Evolutionary conservation across 2,113 vertebrate genomes (phyloP), one percentile per base, ranked within the genome.

Genomic region (Delphinus delphis): DNA sequence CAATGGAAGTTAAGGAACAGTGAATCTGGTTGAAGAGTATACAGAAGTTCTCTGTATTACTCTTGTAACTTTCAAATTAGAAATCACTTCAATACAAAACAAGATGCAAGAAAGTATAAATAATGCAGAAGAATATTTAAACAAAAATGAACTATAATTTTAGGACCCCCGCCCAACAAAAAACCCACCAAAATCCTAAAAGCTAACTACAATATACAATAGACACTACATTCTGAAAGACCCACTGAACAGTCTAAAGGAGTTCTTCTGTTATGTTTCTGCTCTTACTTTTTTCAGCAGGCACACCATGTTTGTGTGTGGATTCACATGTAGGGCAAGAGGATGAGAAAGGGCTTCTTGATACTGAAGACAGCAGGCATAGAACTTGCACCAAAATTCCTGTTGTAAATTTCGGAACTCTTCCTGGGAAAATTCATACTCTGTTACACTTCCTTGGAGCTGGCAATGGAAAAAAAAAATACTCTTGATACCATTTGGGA

Each of bases 351-450:
- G 98, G 0, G 98, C 99, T 97, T 99, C 99, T 96, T 99, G 99
- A 96, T 99, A 99, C 98, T 99, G 99, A 44, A 99, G 98, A 96
- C 99, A 99, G 95, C 99, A 99, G 92, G 99, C 99, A 7, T 99
- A 99, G 96, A 99, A 99, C 98, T 99, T 99, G 90, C 99, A 99
- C 99, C 99, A 99, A 98, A 99, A 99, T 96, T 99, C 99, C 97
- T 99, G 99, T 96, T 99, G 99, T 77, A 99, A 98, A 97, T 99
- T 99, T 15, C 99, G 99, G 80, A 99, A 99, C 89, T 99, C 99
- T 96, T 99, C 99, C 62, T 99, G 99, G 1, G 99, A 99, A 96
- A 99, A 99, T 98, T 99, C 99, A 0, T 99, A 99, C 91, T 99
- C 99, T 0, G 99, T 99, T 94, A 99, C 98, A 2, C 99, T 99